A percentile compares a stretch with the other conserved stretches of the same genome.
Conservation (phyloP, 1,140 invertebrate species). For the Arctopsyche grandis region DNA sequence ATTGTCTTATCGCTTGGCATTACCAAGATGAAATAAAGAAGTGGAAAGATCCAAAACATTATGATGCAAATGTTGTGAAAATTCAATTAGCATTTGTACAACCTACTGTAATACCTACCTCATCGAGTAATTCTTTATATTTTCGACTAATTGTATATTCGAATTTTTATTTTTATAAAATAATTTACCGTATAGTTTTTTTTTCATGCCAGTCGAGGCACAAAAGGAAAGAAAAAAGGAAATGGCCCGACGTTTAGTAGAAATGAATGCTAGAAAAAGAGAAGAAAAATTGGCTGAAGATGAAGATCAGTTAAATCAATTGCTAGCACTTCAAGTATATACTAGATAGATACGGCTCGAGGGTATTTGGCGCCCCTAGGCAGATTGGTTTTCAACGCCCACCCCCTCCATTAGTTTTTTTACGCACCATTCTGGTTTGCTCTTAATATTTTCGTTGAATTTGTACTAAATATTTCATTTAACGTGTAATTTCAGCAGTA, state of each 20-base stretch:
- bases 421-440: too few relatives aligned
- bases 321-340: slow-evolving; percentile 79
- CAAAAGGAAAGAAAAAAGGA: slow-evolving; percentile 88
- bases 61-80: slow-evolving; percentile 84
- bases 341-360: neutral
- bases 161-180: slow-evolving; percentile 10
- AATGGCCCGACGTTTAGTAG: slow-evolving; percentile 80
- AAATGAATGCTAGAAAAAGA: slow-evolving; percentile 86
- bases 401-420: too few relatives aligned
- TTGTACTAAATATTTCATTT: too few relatives aligned
- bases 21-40: slow-evolving; percentile 82
- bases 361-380: too few relatives aligned
- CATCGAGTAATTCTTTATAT: slow-evolving; percentile 60
- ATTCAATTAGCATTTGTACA: slow-evolving; percentile 85
- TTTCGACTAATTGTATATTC: too few relatives aligned
- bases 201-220: slow-evolving; percentile 73
- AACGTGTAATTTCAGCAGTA: too few relatives aligned
- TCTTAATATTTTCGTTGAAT: too few relatives aligned
- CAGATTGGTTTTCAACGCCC: too few relatives aligned
- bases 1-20: slow-evolving; percentile 80
- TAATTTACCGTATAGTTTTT: neutral
- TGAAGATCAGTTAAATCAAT: slow-evolving; percentile 84
- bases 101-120: slow-evolving; percentile 65
- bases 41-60: slow-evolving; percentile 85
- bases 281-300: slow-evolving; percentile 88